Conservation (phyloP, 2,797 vertebrate genomes). For the Dendrocincla fuliginosa region DNA sequence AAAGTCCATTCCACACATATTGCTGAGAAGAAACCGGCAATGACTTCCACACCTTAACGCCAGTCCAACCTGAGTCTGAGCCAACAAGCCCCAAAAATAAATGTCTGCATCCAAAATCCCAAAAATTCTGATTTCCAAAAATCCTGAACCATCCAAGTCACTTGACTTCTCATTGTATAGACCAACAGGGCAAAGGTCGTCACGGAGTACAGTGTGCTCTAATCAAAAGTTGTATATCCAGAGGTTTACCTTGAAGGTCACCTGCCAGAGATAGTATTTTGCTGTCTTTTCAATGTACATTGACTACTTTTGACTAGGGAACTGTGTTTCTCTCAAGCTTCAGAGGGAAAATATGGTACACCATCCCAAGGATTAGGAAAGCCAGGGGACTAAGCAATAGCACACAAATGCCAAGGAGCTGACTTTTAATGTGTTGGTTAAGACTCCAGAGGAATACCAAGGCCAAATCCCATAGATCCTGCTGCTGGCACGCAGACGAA, state of each 20-base stretch:
- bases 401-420: neutral
- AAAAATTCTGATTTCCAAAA: conserved; percentile 4
- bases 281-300: neutral
- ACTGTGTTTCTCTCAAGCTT: neutral
- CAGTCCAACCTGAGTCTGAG: neutral
- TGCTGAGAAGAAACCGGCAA: neutral
- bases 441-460: neutral
- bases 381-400: neutral
- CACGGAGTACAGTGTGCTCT: neutral
- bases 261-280: neutral
- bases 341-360: neutral
- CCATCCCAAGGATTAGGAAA: neutral
- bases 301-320: neutral
- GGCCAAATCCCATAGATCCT: neutral
- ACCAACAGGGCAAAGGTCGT: neutral
- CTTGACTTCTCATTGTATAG: conserved; percentile 6
- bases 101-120: neutral
- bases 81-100: neutral
- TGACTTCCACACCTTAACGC: neutral
- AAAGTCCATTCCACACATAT: neutral
- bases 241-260: neutral
- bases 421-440: conserved; percentile 25
- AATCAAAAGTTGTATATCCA: neutral
- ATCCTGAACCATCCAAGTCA: neutral
- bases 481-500: neutral